These are phyloP conservation scores for Dermatophagoides farinae DNA, from an alignment of 1,140 invertebrate genomes.

Conservation along the genomic window DNA sequence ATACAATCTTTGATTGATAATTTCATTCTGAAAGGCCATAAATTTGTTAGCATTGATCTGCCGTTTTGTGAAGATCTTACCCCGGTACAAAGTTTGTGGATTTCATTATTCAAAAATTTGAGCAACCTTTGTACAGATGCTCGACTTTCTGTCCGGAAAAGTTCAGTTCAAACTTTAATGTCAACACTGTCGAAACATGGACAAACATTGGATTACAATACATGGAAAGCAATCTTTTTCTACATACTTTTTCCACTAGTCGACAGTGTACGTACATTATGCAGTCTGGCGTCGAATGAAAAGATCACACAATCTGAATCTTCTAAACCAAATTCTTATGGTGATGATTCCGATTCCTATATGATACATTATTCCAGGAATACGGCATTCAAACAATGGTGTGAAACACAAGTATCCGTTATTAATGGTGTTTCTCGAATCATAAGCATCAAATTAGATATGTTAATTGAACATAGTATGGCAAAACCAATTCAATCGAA, in stretches of 20 bases:
- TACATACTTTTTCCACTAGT: slow-evolving; percentile 74
- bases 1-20: slow-evolving; percentile 45
- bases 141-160: slow-evolving; percentile 84
- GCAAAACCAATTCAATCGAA: not conserved
- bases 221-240: slow-evolving; percentile 74
- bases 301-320: slow-evolving; percentile 53
- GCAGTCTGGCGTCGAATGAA: slow-evolving; percentile 73
- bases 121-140: slow-evolving; percentile 80
- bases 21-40: slow-evolving; percentile 21
- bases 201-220: slow-evolving; percentile 53
- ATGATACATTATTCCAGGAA: slow-evolving; percentile 95
- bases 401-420: slow-evolving; percentile 74
- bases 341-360: slow-evolving; percentile 31
- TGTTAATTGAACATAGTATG: slow-evolving; percentile 33
- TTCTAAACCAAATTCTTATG: not conserved
- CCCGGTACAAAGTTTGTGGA: slow-evolving; percentile 37
- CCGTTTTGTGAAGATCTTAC: not conserved
- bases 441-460: slow-evolving; percentile 69
- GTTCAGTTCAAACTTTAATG: slow-evolving; percentile 93
- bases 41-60: not conserved
- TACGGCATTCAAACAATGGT: slow-evolving; percentile 98
- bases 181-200: slow-evolving; percentile 92
- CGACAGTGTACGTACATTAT: slow-evolving; percentile 71
- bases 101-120: slow-evolving; percentile 64
- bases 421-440: slow-evolving; percentile 50